Evolutionary conservation across 2,113 vertebrate genomes (phyloP), one percentile per base, ranked within the genome.

Genomic region (Scomber japonicus): DNA sequence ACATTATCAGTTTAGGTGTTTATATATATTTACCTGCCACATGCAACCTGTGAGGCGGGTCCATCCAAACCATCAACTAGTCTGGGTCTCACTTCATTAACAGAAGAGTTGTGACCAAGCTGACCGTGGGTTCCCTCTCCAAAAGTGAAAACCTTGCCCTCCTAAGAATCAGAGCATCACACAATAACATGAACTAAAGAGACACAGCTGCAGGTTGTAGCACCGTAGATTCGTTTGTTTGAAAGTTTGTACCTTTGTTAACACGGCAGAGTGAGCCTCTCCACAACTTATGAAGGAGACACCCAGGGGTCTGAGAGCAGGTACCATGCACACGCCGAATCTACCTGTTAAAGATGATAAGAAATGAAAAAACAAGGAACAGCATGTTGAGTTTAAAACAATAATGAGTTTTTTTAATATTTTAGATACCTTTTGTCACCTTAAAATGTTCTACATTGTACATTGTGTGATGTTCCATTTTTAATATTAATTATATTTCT

Each of bases 131-230:
- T 92, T 92, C 97, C 97, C 75, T 97, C 96, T 92, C 97, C 97
- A 93, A 99, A 99, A n/a, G 97, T 99, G 89, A 97, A 98, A 68
- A 99, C 97, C 1, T 96, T 90, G 61, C 97, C 96, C 84, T 95
- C 94, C 97, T 99, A 67, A 16, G 82, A 80, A 82, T 21, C 31
- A 59, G 55, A 74, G 2, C 35, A 14, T 16, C 11, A 15, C 7
- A 54, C 4, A 24, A 50, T 0, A 19, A 19, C 16, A 61, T 27
- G 16, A 16, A 7, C 35, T 3, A 11, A n/a, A 6, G 15, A 14
- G 14, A 27, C 24, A 27, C 50, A 19, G 27, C 17, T 6, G 27
- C 40, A 19, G n/a, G 15, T 40, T 40, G 6, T 40, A 40, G 35
- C 35, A 40, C 35, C 8, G 35, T 40, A 40, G 31, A 35, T 7